Conservation (phyloP, 2,113 vertebrate species). For the Hemiscyllium ocellatum region DNA sequence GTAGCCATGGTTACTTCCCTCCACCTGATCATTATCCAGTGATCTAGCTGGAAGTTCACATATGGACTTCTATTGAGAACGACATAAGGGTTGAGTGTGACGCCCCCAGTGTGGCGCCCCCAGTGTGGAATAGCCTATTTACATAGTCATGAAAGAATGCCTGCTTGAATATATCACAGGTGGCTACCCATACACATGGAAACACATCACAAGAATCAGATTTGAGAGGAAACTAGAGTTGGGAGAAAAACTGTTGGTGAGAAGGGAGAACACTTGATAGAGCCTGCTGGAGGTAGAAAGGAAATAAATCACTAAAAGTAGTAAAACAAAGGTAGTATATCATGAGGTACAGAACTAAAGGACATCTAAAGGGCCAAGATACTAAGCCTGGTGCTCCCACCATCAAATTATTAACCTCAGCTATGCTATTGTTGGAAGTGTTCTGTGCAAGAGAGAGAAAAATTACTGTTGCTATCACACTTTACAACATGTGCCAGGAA, state of each 20-base stretch:
- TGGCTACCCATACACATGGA: not conserved
- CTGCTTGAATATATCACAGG: not conserved
- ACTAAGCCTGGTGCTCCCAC: not conserved
- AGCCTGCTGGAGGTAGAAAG: not conserved
- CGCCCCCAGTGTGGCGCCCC: not conserved
- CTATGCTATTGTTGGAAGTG: not conserved
- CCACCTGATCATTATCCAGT: not conserved
- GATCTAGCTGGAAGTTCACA: not conserved
- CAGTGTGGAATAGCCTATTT: not conserved
- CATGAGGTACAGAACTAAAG: too few relatives aligned
- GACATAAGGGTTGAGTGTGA: not conserved
- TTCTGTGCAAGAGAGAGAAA: not conserved
- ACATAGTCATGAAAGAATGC: not conserved
- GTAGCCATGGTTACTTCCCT: not conserved
- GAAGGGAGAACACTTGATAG: not conserved
- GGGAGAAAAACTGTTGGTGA: not conserved
- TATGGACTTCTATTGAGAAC: not conserved
- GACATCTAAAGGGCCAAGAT: not conserved
- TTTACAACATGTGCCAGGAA: not conserved
- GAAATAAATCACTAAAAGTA: not conserved
- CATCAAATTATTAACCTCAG: not conserved
- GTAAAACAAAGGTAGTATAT: not conserved
- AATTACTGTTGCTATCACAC: not conserved
- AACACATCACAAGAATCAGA: not conserved
- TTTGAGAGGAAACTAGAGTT: not conserved